A percentile compares a stretch with the other conserved stretches of the same genome.
phyloP scores from a whole-genome alignment of 2,113 vertebrate genomes.

The Phalacrocorax pelagicus region DNA sequence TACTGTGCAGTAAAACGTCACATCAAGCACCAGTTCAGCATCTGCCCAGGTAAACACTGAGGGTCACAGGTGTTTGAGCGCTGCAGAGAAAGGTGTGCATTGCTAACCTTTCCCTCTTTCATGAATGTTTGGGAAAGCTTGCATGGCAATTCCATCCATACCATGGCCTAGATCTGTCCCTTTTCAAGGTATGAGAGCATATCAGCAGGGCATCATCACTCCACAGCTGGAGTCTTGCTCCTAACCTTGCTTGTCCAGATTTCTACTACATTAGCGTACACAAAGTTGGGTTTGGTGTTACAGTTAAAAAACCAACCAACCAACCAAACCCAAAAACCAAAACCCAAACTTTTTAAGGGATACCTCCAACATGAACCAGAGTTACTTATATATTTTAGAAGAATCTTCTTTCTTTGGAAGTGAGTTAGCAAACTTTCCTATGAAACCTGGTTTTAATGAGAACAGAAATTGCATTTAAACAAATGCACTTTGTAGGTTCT shows the following conservation, averaged over 20 bases:
- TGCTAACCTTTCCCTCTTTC: neutral
- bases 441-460: neutral
- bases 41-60: neutral
- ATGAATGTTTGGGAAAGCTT: neutral
- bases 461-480: neutral
- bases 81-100: neutral
- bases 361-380: neutral
- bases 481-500: neutral
- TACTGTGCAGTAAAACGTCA: neutral
- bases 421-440: neutral
- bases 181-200: neutral
- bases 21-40: neutral
- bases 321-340: neutral
- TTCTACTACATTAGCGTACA: neutral
- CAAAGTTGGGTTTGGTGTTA: neutral
- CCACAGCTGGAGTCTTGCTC: neutral
- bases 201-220: neutral
- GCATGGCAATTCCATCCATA: neutral
- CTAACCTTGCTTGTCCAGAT: neutral
- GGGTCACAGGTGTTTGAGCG: neutral
- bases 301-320: neutral
- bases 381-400: neutral
- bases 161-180: neutral
- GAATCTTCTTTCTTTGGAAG: neutral
- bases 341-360: neutral